These are phyloP conservation scores for Drosophila biarmipes DNA, from an alignment of 1,140 invertebrate genomes.

Conservation along the genomic window DNA sequence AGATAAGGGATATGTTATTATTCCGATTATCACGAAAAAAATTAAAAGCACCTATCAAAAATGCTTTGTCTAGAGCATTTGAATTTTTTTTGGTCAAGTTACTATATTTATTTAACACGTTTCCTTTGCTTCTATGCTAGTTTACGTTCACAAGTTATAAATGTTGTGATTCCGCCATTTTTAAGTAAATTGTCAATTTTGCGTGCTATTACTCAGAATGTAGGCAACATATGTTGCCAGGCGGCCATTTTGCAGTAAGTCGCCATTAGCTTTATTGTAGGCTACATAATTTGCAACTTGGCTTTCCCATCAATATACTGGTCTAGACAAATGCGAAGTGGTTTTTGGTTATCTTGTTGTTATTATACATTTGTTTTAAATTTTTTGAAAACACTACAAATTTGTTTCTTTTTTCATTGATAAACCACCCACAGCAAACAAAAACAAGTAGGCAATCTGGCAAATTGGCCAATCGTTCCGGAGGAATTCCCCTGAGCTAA, in stretches of 20 bases:
- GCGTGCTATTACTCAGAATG: not conserved
- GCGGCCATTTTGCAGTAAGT: not conserved
- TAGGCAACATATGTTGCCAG: not conserved
- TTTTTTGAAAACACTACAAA: not conserved
- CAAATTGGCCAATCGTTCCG: conserved; percentile 3
- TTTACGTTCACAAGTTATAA: too few relatives aligned
- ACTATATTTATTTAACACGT: not conserved
- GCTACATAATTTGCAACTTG: too few relatives aligned
- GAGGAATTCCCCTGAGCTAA: not conserved
- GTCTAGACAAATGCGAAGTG: too few relatives aligned
- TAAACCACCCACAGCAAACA: not conserved
- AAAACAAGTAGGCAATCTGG: conserved; percentile 3
- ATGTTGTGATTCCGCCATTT: too few relatives aligned
- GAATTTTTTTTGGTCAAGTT: too few relatives aligned
- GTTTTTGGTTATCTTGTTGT: not conserved
- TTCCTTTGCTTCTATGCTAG: too few relatives aligned
- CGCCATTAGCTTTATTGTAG: not conserved
- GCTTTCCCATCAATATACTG: too few relatives aligned
- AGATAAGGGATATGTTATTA: too few relatives aligned
- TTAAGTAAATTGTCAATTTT: not conserved
- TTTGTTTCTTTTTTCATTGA: not conserved
- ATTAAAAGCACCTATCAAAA: too few relatives aligned
- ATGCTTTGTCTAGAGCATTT: too few relatives aligned
- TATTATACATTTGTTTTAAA: not conserved
- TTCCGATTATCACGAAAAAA: too few relatives aligned